Evolutionary conservation across 2,797 vertebrate genomes (phyloP).

Genomic region (Heterohyrax brucei): DNA sequence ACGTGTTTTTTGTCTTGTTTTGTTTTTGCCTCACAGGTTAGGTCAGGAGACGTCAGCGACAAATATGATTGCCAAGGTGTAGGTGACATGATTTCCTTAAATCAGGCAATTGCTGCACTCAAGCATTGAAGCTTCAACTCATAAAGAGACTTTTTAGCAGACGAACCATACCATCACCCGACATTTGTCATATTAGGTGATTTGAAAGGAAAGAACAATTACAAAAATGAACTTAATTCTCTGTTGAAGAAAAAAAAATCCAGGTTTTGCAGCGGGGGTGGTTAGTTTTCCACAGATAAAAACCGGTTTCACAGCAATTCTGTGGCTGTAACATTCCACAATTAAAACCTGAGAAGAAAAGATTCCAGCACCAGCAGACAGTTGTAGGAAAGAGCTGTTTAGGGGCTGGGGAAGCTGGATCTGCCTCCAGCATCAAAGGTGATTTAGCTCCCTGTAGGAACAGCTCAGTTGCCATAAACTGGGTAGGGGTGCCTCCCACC

Average conservation of each 20-base stretch:
- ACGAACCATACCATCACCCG: conserved; percentile 80
- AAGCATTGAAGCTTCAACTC: conserved; percentile 85
- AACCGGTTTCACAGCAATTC: conserved; percentile 72
- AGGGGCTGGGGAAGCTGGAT: neutral
- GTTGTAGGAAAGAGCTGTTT: conserved; percentile 73
- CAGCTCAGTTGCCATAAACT: conserved; percentile 35
- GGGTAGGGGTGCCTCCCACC: neutral
- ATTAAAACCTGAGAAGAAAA: conserved; percentile 82
- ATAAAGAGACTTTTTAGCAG: conserved; percentile 87
- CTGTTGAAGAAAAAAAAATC: conserved; percentile 67
- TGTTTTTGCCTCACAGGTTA: conserved; percentile 86
- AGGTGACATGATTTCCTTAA: conserved; percentile 88
- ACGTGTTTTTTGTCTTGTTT: conserved; percentile 88
- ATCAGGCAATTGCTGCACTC: conserved; percentile 88
- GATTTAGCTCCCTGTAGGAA: conserved; percentile 62
- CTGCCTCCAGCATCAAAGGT: conserved; percentile 62
- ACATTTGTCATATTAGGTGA: conserved; percentile 87
- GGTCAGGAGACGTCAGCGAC: conserved; percentile 87
- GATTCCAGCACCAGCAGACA: conserved; percentile 57
- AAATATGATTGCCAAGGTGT: conserved; percentile 85
- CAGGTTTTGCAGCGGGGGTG: conserved; percentile 83
- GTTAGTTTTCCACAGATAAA: conserved; percentile 86
- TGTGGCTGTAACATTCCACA: conserved; percentile 73
- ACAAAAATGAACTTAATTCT: conserved; percentile 87
- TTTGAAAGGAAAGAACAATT: conserved; percentile 89